phyloP scores from a whole-genome alignment of 2,888 invertebrate species.

The Copidosoma aretas region DNA sequence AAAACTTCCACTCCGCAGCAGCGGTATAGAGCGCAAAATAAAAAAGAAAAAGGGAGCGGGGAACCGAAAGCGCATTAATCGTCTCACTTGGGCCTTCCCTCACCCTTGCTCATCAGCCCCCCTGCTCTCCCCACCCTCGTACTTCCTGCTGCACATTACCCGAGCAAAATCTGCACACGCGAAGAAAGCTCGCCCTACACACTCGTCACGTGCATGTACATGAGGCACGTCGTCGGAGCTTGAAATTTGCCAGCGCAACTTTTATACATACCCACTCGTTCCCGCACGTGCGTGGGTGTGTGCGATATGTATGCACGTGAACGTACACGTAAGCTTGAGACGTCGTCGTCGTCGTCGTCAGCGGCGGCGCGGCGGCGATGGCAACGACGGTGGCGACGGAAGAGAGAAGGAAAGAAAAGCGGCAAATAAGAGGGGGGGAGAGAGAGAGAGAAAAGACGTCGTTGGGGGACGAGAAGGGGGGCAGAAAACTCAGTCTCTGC shows the following conservation, averaged over 20 bases:
- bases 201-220: constrained; percentile 7
- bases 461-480: constrained; percentile 13
- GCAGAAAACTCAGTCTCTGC: constrained; percentile 28
- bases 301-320: neutral
- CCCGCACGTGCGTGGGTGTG: neutral
- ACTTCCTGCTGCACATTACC: constrained; percentile 12
- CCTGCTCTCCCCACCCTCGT: neutral
- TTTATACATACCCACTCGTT: constrained; percentile 1
- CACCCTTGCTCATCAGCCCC: neutral
- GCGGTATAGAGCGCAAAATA: neutral
- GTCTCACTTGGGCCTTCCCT: constrained; percentile 7
- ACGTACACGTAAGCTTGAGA: neutral
- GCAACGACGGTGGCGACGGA: constrained; percentile 3
- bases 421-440: constrained; percentile 18
- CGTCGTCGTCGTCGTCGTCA: neutral
- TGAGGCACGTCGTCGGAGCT: neutral
- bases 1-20: too few species aligned
- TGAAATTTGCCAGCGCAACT: constrained; percentile 29
- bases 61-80: constrained; percentile 16
- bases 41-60: neutral
- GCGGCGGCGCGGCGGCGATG: too few species aligned
- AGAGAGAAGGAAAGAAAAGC: constrained; percentile 18
- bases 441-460: constrained; percentile 29
- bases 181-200: constrained; percentile 18
- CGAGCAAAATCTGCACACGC: constrained; percentile 28